Base-by-base conservation (phyloP, 2,888 invertebrate species). In the Clitarchus hookeri region DNA sequence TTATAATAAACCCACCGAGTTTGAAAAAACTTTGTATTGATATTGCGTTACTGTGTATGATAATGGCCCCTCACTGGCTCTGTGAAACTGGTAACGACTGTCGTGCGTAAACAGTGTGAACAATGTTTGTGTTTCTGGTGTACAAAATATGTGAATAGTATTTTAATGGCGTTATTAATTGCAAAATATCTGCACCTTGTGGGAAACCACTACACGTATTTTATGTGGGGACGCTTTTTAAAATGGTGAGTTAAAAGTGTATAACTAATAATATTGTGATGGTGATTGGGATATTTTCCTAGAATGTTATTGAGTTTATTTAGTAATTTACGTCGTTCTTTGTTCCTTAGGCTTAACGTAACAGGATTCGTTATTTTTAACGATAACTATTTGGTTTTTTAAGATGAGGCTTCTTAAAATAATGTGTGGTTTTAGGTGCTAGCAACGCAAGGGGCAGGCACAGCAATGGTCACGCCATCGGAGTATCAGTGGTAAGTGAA, bases 401-500 rank as follows among this genome's bases (percentile, higher is more conserved):
- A 36, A 36, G 36, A 36, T 36, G 36, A 3, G 36, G 36, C 36
- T 65, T 65, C 1, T 23, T 0, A 65, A n/a, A 65, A 16, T 65
- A 19, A 23, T 23, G 65, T 65, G 48, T 85, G 23, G 53, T 87
- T 88, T n/a, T 84, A 88, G 87, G 87, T 88, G 87, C 87, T 88
- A 88, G 87, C 87, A 84, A 85, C 83, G 88, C 88, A 86, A 86
- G 79, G 85, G 87, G 90, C 90, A 90, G 90, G 90, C 90, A 89
- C 90, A 90, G 90, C 91, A 88, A 92, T 92, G 92, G 92, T 92
- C 91, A 91, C 91, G 89, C 92, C 92, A 90, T 91, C 92, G 89
- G 92, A 92, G 90, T 92, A 92, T 89, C 92, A 92, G 90, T 92
- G 92, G 92, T 92, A 88, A 90, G 91, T 88, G 83, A 1, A 36